phyloP scores from a whole-genome alignment of 2,797 vertebrate genomes.

The Lindbergichthys nudifrons region DNA sequence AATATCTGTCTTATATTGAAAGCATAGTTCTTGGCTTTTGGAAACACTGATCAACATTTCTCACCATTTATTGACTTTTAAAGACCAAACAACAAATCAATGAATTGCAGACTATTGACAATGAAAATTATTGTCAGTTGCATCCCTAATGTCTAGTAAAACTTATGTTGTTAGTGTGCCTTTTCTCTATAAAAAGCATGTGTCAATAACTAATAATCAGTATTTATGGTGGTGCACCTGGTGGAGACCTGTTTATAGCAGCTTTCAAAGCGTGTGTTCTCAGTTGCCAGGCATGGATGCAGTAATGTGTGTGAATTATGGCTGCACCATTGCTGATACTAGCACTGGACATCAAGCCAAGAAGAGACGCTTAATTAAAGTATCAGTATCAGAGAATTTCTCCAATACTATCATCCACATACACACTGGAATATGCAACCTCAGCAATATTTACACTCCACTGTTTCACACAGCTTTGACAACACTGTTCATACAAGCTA shows the following conservation, averaged over 20 bases:
- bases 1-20: too few relatives aligned
- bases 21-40: too few relatives aligned
- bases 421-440: conserved; percentile 12
- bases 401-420: conserved; percentile 21
- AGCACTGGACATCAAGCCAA: conserved; percentile 29
- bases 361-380: conserved; percentile 20
- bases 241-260: background rate
- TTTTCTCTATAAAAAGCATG: background rate
- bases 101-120: too few relatives aligned
- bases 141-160: background rate
- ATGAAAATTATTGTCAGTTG: too few relatives aligned
- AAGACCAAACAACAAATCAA: too few relatives aligned
- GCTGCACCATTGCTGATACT: conserved; percentile 51
- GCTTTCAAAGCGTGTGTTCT: conserved; percentile 7
- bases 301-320: conserved; percentile 50
- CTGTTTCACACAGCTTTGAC: background rate
- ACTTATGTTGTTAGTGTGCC: background rate
- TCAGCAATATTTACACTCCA: conserved; percentile 16
- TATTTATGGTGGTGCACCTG: background rate
- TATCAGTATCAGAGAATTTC: conserved; percentile 22
- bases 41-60: too few relatives aligned
- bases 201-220: conserved; percentile 3
- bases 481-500: background rate
- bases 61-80: too few relatives aligned
- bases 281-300: conserved; percentile 20